Evolutionary conservation across 2,888 invertebrate species (phyloP).

Genomic region (Drosophila setosimentum): DNA sequence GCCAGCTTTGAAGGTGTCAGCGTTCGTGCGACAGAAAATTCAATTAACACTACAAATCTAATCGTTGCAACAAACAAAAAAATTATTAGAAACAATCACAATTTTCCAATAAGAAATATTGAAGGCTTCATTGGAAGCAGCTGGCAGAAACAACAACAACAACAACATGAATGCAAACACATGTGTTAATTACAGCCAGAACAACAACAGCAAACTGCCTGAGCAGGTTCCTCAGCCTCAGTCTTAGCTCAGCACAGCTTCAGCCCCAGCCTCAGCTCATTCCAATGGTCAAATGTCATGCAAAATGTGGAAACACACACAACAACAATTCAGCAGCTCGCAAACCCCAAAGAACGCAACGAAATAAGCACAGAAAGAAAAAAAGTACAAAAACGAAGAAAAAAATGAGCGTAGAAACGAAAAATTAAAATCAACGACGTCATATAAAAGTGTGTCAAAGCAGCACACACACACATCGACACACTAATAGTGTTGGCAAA

Average conservation of each 20-base stretch:
- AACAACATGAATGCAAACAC: slow-evolving; percentile 23
- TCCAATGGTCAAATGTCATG: slow-evolving; percentile 76
- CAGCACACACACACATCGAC: slow-evolving; percentile 56
- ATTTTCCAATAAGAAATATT: slow-evolving; percentile 43
- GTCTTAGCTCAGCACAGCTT: slow-evolving; percentile 20
- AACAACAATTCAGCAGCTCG: slow-evolving; percentile 25
- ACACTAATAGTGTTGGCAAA: slow-evolving; percentile 36
- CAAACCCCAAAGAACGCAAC: slow-evolving; percentile 39
- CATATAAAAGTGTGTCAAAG: slow-evolving; percentile 83
- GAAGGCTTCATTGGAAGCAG: slow-evolving; percentile 35
- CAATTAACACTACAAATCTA: slow-evolving; percentile 66
- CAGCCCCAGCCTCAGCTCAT: slow-evolving; percentile 26
- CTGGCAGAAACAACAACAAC: slow-evolving; percentile 15
- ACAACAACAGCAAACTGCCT: slow-evolving; percentile 19
- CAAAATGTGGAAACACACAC: slow-evolving; percentile 36
- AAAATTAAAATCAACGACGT: slow-evolving; percentile 81
- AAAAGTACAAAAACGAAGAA: not conserved
- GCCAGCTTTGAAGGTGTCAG: slow-evolving; percentile 36
- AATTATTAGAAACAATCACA: slow-evolving; percentile 23
- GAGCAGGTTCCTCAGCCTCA: slow-evolving; percentile 32
- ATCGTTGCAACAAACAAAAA: slow-evolving; percentile 19
- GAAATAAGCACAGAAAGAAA: slow-evolving; percentile 34
- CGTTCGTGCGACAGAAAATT: slow-evolving; percentile 46
- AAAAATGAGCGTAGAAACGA: slow-evolving; percentile 59
- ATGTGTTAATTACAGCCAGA: slow-evolving; percentile 53